A percentile compares a stretch with the other conserved stretches of the same genome.
phyloP scores from a whole-genome alignment of 1,140 invertebrate species.

The Pseudobourletiella spinata region DNA sequence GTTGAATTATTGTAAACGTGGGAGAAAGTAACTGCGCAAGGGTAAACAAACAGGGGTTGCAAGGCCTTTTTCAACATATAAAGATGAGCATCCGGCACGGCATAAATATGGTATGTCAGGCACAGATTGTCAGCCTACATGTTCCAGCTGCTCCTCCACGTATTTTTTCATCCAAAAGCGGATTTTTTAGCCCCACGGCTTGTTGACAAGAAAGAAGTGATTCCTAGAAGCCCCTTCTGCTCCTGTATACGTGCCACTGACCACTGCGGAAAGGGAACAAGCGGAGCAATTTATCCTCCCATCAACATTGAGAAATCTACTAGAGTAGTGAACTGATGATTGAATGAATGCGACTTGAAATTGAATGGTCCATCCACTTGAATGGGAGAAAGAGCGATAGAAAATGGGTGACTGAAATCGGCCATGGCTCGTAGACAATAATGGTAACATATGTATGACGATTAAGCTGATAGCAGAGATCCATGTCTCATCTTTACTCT shows the following conservation, averaged over 20 bases:
- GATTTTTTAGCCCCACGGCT: no score
- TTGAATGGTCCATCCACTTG: not conserved
- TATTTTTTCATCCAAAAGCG: no score
- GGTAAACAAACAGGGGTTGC: no score
- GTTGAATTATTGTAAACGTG: no score
- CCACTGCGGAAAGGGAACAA: not conserved
- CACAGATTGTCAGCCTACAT: no score
- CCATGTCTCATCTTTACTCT: not conserved
- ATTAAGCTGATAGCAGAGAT: not conserved
- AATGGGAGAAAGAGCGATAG: not conserved
- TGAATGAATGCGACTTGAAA: not conserved
- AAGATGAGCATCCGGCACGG: no score
- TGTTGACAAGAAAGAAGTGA: not conserved
- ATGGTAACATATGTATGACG: not conserved
- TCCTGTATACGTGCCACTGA: not conserved
- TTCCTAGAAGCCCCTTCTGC: not conserved
- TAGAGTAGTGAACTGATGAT: not conserved
- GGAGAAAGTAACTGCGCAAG: no score
- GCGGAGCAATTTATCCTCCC: no score
- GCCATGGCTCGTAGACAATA: not conserved
- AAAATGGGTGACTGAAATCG: not conserved
- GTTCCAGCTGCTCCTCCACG: no score
- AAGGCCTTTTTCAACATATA: no score
- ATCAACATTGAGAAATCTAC: no score
- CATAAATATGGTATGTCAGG: no score